Base-by-base conservation (phyloP, 2,797 vertebrate genomes). In the Selene dorsalis region DNA sequence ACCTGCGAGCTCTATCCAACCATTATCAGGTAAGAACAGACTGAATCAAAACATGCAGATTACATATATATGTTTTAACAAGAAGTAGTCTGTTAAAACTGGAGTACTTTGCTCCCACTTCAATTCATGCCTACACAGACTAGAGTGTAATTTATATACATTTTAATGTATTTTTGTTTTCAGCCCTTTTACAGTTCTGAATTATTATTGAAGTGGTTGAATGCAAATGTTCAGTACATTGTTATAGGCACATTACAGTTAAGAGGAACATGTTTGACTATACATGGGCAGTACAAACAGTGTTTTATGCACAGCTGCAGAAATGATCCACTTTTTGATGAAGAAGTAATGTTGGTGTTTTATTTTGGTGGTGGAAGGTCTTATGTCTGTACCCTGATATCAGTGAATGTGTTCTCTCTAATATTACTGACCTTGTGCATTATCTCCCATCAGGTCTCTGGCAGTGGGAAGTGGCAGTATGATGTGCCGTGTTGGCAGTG, bases 1-100 rank as follows among this genome's bases (percentile, higher is more conserved):
- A 96, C 96, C 4, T 98, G 97, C 78, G 97, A 99, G 85, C 93
- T 99, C 50, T 98, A 98, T 85, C 97, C 98, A 41, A 98, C 97
- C 11, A 88, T 94, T 83, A 94, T 98, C 93, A 96, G 97, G 97
- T 98, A 80, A 73, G 60, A 32, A 13, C 18, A 45, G 59, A 38
- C 32, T 38, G 0, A 8, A 14, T 43, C 3, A 18, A n/a, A 64
- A 41, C 12, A 45, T 3, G 12, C 22, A 38, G 50, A 56, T 20
- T n/a, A 35, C 1, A 0, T 11, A 38, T 13, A 69, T 45, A 24
- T 35, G 4, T 61, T 50, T 53, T 5, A 52, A 50, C 20, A 20
- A 48, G 8, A 18, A 20, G 18, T 20, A 48, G 45, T 8, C 18
- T 48, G 18, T 48, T n/a, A 47, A 47, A 45, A 6, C 17, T 47